Evolutionary conservation across 92 coral and sea anemone genomes (phyloP).

Genomic region (Phenganax stokvisi): DNA sequence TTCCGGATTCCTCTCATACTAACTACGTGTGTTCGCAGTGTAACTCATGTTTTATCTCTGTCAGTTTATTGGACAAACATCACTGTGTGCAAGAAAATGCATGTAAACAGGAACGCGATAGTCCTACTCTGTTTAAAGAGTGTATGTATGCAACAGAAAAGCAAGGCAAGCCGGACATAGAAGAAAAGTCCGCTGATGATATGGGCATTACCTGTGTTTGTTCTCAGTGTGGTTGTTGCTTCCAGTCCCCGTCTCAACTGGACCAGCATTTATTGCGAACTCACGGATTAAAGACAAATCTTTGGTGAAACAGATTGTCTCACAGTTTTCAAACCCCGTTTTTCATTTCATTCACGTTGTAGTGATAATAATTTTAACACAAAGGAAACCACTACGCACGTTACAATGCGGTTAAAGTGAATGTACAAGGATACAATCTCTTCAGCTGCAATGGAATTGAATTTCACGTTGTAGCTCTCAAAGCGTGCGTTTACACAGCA

Average conservation of each 20-base stretch:
- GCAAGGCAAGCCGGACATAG: background rate
- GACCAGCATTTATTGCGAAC: background rate
- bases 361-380: too few relatives aligned
- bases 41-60: background rate
- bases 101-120: background rate
- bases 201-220: background rate
- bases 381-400: too few relatives aligned
- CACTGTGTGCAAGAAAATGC: background rate
- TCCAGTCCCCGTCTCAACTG: background rate
- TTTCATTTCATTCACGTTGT: too few relatives aligned
- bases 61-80: background rate
- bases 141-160: background rate
- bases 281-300: background rate
- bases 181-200: background rate
- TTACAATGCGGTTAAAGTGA: too few relatives aligned
- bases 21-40: background rate
- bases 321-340: too few relatives aligned
- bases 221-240: constrained; percentile 1
- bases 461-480: too few relatives aligned
- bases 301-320: too few relatives aligned
- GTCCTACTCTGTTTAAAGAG: background rate
- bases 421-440: too few relatives aligned
- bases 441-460: too few relatives aligned
- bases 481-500: too few relatives aligned
- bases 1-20: background rate